These are phyloP conservation scores for Ichneumoninae sp. DNA, from an alignment of 2,888 invertebrate genomes.

Conservation along the genomic window DNA sequence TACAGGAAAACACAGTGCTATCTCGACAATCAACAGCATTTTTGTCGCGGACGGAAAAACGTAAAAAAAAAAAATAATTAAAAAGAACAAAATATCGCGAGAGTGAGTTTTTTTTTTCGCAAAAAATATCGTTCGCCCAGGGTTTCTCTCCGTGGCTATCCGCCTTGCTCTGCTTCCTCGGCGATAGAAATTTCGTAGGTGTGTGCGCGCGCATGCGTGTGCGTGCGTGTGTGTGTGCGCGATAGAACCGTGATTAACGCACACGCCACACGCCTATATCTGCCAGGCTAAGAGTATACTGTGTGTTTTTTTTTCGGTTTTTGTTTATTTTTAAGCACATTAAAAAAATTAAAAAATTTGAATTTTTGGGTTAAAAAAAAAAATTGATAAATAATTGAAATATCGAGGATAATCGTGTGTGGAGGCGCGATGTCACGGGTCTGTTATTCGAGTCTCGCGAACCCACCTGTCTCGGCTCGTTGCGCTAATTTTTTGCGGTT, in stretches of 20 bases:
- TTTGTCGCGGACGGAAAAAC: not conserved
- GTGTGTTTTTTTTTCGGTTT: not conserved
- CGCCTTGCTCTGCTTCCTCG: slow-evolving; percentile 58
- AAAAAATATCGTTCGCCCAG: slow-evolving; percentile 9
- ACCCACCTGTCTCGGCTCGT: slow-evolving; percentile 19
- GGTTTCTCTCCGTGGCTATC: slow-evolving; percentile 29
- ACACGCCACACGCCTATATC: slow-evolving; percentile 64
- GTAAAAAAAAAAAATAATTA: slow-evolving; percentile 34
- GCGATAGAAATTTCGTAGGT: slow-evolving; percentile 30
- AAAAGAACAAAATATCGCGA: not conserved
- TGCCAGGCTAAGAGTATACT: slow-evolving; percentile 38
- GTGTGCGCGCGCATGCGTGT: not conserved
- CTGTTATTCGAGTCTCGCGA: not conserved
- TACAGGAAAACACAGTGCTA: slow-evolving; percentile 53
- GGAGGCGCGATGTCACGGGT: not conserved
- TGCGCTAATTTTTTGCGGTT: not conserved
- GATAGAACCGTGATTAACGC: slow-evolving; percentile 57
- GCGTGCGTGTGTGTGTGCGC: slow-evolving; percentile 11
- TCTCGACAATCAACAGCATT: slow-evolving; percentile 4
- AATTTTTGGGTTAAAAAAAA: not conserved
- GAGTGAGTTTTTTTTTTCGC: not conserved
- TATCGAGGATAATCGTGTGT: not conserved
- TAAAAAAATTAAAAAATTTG: not conserved
- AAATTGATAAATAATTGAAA: not conserved
- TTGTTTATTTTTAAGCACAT: not conserved